phyloP scores from a whole-genome alignment of 2,113 vertebrate species.

The Prunella fulvescens region DNA sequence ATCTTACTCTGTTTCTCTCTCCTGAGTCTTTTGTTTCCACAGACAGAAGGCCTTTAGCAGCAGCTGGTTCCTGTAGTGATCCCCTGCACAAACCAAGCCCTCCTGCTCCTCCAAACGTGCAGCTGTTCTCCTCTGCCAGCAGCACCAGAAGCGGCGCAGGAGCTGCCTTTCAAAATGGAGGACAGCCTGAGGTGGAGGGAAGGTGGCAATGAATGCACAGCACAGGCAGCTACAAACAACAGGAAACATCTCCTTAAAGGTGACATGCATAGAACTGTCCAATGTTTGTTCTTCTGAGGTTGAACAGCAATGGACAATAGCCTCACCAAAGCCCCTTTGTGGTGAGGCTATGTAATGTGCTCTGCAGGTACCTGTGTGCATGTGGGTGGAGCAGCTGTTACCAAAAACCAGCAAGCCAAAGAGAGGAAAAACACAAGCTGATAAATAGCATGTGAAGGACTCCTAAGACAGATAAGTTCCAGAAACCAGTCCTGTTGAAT shows the following conservation, averaged over 20 bases:
- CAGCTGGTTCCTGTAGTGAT: not conserved
- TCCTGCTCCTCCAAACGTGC: not conserved
- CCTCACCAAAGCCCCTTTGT: not conserved
- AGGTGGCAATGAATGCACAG: not conserved
- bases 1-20: conserved; percentile 64
- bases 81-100: conserved; percentile 6
- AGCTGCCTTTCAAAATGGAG: conserved; percentile 71
- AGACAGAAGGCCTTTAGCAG: conserved; percentile 47
- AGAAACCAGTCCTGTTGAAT: not conserved
- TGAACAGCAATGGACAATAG: not conserved
- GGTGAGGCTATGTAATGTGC: accelerated
- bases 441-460: not conserved
- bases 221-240: not conserved
- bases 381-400: not conserved
- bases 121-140: conserved; percentile 69
- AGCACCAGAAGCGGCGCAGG: conserved; percentile 69
- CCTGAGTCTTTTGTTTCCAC: conserved; percentile 62
- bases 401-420: not conserved
- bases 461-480: not conserved
- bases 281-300: accelerated
- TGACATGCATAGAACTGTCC: not conserved
- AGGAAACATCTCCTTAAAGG: not conserved
- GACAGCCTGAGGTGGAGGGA: conserved; percentile 72
- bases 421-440: not conserved
- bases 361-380: not conserved